Evolutionary conservation across 2,113 vertebrate species (phyloP).

Genomic region (Myiozetetes cayanensis): DNA sequence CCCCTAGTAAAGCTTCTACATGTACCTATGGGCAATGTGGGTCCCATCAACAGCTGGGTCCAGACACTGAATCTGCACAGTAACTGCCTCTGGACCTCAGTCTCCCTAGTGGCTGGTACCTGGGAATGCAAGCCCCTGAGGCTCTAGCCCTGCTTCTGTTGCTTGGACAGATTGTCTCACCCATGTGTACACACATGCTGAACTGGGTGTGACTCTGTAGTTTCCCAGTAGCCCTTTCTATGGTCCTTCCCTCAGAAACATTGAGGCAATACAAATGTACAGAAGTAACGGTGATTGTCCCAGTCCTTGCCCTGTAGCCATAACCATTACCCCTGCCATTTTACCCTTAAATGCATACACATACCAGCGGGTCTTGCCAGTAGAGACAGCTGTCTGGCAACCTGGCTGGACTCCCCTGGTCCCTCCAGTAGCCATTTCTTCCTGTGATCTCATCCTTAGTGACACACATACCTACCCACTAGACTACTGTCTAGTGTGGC

Average conservation of each 20-base stretch:
- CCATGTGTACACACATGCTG: accelerated
- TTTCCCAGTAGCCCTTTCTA: not conserved
- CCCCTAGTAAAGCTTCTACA: accelerated
- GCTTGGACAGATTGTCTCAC: not conserved
- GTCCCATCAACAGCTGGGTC: not conserved
- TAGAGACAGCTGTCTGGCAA: not conserved
- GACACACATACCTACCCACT: accelerated
- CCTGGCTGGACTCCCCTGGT: not conserved
- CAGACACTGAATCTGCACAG: not conserved
- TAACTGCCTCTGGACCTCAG: not conserved
- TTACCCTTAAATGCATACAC: not conserved
- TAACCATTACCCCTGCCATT: not conserved
- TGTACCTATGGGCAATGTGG: accelerated
- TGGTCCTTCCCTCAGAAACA: not conserved
- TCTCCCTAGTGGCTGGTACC: not conserved
- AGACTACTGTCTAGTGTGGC: not conserved
- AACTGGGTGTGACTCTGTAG: not conserved
- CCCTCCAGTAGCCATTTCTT: not conserved
- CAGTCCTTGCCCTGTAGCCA: no score
- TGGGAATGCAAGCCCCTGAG: not conserved
- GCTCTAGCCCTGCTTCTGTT: not conserved
- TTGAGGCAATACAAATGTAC: not conserved
- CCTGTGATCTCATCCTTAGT: not conserved
- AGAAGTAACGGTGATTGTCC: not conserved
- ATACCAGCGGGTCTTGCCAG: not conserved